Evolutionary conservation across 2,888 invertebrate genomes (phyloP), one percentile per base, ranked within the genome.

Genomic region (Andricus curvator): DNA sequence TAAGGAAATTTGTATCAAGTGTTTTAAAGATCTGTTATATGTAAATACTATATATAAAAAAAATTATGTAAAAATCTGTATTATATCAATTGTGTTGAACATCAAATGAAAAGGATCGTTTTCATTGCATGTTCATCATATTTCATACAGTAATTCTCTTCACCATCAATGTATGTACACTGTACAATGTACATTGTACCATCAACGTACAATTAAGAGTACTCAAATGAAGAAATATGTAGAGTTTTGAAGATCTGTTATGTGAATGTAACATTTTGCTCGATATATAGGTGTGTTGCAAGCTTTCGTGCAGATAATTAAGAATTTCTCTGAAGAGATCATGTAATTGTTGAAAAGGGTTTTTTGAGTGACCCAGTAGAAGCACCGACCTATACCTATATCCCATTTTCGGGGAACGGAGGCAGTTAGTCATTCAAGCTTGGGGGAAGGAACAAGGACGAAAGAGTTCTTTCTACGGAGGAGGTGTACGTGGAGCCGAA

Each of bases 381-480:
- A 70, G 70, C 48, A 70, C 29, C 51, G 8, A 68, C 48, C 44
- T 68, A 48, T 70, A 37, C 37, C 37, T 37, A 51, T 48, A 70
- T 70, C 48, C 70, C 48, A 70, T 80, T 80, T 82, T 81, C 83
- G 83, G 80, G 56, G 84, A 84, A 84, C 81, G 56, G 77, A 82
- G 82, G 82, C 82, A 83, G 82, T 82, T 82, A 84, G 84, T 84
- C 82, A 84, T 84, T 80, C 37, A 77, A 37, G 22, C 77, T 41
- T 13, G 77, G 13, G 77, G 62, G n/a, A 64, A 62, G 15, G 77
- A 44, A 41, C 13, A 77, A 64, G 60, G 41, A 22, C 64, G 44
- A 44, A 77, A 44, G 60, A n/a, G 17, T 37, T 44, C 44, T 25
- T 37, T 44, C 44, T 25, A 44, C 22, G 37, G 37, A 68, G 68